Conservation (phyloP, 1,140 invertebrate genomes). For the Polypedilum pembai region DNA sequence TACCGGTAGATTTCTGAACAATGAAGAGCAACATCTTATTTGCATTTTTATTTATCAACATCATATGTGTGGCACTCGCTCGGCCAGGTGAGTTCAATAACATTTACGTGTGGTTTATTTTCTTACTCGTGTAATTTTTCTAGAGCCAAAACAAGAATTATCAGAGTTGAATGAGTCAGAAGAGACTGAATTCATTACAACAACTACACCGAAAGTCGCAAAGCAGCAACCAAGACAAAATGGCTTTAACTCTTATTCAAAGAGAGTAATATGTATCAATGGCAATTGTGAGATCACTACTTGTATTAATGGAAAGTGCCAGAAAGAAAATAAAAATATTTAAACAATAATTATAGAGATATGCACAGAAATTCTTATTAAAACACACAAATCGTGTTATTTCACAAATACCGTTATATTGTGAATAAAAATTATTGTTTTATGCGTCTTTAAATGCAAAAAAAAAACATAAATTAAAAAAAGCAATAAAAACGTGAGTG, state of each 20-base stretch:
- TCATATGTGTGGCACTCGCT: background rate
- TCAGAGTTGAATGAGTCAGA: constrained; percentile 4
- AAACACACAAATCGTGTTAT: background rate
- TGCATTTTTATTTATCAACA: background rate
- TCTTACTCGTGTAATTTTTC: background rate
- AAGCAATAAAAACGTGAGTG: background rate
- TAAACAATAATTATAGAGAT: background rate
- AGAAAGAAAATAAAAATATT: background rate
- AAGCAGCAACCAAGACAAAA: background rate
- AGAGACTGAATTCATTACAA: background rate
- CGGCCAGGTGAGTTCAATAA: background rate
- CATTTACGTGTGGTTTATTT: background rate
- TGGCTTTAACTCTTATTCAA: background rate
- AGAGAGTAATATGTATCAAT: background rate
- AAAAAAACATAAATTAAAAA: constrained; percentile 7
- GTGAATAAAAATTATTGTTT: background rate
- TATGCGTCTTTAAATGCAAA: background rate
- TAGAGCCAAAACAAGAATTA: background rate
- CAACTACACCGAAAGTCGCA: background rate
- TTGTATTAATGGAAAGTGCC: background rate
- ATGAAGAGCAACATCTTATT: background rate
- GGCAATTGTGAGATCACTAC: background rate
- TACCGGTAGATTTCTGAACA: background rate
- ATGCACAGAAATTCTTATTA: background rate
- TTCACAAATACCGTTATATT: background rate